Evolutionary conservation across 2,113 vertebrate genomes (phyloP).

Genomic region (Pygoscelis adeliae): DNA sequence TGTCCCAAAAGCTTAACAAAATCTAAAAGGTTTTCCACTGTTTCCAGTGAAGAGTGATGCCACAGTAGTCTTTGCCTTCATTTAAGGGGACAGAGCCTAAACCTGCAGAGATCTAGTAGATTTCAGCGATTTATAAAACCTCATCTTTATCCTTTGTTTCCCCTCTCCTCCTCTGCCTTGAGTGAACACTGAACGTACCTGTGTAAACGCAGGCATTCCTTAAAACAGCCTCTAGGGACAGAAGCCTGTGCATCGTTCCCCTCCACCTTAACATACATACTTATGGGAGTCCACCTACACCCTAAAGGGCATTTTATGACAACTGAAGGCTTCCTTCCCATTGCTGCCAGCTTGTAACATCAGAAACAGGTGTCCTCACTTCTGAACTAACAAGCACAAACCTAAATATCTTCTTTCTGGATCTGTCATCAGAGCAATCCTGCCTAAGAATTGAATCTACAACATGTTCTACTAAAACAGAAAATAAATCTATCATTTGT

Average conservation of each 20-base stretch:
- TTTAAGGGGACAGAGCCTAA: neutral
- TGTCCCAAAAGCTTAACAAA: neutral
- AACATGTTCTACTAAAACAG: neutral
- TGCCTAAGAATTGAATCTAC: neutral
- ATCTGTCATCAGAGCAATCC: neutral
- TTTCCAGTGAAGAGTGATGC: neutral
- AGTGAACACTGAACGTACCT: neutral
- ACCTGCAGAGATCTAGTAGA: neutral
- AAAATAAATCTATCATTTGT: neutral
- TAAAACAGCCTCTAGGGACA: neutral
- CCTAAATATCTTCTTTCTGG: neutral
- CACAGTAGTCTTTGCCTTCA: neutral
- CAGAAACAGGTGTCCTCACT: neutral
- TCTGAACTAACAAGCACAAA: neutral
- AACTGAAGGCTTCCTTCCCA: neutral
- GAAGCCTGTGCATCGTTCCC: neutral
- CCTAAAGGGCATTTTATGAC: neutral
- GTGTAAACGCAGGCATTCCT: neutral
- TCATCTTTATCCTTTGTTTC: neutral
- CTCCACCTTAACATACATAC: neutral
- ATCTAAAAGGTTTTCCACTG: neutral
- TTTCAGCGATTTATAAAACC: neutral
- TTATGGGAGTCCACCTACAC: fast-evolving
- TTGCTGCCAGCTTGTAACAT: neutral
- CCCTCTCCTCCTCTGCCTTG: neutral